Base-by-base conservation (phyloP, 2,888 invertebrate species). In the Caenorhabditis sp. region DNA sequence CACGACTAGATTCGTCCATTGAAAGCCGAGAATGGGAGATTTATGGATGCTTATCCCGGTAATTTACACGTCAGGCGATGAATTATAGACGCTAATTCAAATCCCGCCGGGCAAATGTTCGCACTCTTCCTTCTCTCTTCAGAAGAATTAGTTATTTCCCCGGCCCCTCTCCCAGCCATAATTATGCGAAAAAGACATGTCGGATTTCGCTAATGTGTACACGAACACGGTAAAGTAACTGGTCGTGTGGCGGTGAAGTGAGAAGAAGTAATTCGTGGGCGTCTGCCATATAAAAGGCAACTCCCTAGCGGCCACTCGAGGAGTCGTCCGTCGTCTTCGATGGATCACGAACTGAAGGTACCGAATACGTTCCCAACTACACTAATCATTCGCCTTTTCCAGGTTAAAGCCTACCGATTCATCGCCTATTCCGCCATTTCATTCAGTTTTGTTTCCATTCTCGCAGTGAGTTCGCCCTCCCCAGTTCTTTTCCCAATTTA, bases 371-470 rank as follows among this genome's bases (percentile, higher is more conserved):
- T 45, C 17, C 26, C 26, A 39, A 8, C 45, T 15, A 43, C 32
- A 24, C 11, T 48, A 13, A 35, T 1, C 17, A 2, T 46, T 59
- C 27, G 6, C n/a, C 17, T n/a, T 27, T 55, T 70, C 17, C 53
- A 71, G 59, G 53, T 71, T 11, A 76, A 59, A 43, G 65, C 76
- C 11, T 76, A 71, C 30, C 71, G 76, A 30, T 71, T 76, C 24
- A 72, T 77, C 15, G 77, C 72, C 9, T 72, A 77, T 26, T 72
- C 77, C 0, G 66, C 77, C 11, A 77, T 77, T 9, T 43, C 66
- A 1, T 77, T 77, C 66, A 66, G 72, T 37, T 71, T 77, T 37
- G 61, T 77, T n/a, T 37, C 72, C 1, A 61, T 66, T 35, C 17
- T 77, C 11, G 56, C 77, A 27, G 72, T 76, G 8, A 39, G 52